Conservation (phyloP, 2,113 vertebrate species). For the Corydoras sp. region DNA sequence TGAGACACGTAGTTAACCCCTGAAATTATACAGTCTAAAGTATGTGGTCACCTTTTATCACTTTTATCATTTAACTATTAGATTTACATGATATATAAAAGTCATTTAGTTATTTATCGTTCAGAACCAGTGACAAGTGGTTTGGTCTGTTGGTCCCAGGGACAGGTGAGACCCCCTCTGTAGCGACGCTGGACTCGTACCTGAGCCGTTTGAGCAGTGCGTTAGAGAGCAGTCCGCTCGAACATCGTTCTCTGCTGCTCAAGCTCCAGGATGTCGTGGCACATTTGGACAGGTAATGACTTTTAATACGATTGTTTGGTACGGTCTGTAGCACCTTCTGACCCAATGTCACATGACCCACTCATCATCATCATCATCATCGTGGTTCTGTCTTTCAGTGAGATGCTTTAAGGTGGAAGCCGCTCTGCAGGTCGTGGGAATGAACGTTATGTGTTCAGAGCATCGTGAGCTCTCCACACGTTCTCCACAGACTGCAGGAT, state of each 20-base stretch:
- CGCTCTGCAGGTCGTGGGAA: slow-evolving; percentile 6
- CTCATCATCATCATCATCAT: not conserved
- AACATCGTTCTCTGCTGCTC: slow-evolving; percentile 79
- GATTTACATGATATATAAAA: too few species aligned
- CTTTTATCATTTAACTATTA: not conserved
- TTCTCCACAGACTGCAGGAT: too few species aligned
- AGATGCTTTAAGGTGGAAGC: slow-evolving; percentile 61
- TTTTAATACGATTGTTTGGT: too few species aligned
- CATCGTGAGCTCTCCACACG: too few species aligned
- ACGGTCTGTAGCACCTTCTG: too few species aligned
- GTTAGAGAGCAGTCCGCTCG: slow-evolving; percentile 84
- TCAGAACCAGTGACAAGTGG: too few species aligned
- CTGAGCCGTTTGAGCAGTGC: slow-evolving; percentile 84
- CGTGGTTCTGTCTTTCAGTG: slow-evolving; percentile 51
- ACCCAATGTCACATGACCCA: too few species aligned
- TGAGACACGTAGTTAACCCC: not conserved
- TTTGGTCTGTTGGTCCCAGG: slow-evolving; percentile 56
- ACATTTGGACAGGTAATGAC: slow-evolving; percentile 81
- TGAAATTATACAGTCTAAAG: not conserved
- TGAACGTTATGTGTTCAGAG: not conserved
- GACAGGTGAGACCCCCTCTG: slow-evolving; percentile 85
- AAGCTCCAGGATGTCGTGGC: slow-evolving; percentile 88
- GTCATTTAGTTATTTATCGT: too few species aligned
- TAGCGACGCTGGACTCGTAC: slow-evolving; percentile 88
- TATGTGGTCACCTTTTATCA: not conserved